Conservation (phyloP, 2,113 vertebrate species). For the Ancistrus triradiatus region DNA sequence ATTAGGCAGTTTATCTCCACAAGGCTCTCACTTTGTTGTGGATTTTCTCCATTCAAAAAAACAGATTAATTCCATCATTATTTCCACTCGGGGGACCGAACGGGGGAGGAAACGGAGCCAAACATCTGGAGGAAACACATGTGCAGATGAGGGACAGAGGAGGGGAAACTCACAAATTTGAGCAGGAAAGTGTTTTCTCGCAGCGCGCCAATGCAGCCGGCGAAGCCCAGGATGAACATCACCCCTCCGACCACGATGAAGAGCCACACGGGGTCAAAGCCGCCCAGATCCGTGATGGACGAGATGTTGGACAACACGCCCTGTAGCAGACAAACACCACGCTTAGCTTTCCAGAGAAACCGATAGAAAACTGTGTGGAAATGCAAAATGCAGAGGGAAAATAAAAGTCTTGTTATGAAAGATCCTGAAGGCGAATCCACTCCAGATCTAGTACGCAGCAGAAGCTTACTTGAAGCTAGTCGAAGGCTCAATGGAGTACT, state of each 20-base stretch:
- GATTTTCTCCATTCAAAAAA: neutral
- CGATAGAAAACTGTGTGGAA: too few relatives aligned
- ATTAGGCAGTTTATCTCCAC: too few relatives aligned
- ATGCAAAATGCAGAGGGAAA: too few relatives aligned
- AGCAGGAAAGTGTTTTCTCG: conserved; percentile 87
- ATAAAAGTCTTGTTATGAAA: too few relatives aligned
- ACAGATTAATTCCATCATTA: conserved; percentile 14
- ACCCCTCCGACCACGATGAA: conserved; percentile 85
- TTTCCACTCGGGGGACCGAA: conserved; percentile 3
- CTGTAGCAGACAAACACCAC: too few relatives aligned
- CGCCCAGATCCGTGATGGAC: conserved; percentile 85
- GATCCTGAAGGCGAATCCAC: too few relatives aligned
- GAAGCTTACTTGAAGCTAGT: too few relatives aligned
- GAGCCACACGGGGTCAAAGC: conserved; percentile 89
- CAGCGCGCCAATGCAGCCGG: conserved; percentile 87
- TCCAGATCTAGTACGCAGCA: too few relatives aligned
- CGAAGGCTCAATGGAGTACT: too few relatives aligned
- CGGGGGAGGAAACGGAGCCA: conserved; percentile 3
- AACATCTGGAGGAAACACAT: conserved; percentile 27
- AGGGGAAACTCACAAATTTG: conserved; percentile 80
- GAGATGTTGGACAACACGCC: conserved; percentile 87
- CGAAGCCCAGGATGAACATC: conserved; percentile 89
- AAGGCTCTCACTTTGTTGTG: conserved; percentile 18
- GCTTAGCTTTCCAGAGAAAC: too few relatives aligned
- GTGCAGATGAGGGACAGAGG: conserved; percentile 19